Conservation (phyloP, 2,888 invertebrate genomes). For the Seladonia tumulorum region DNA sequence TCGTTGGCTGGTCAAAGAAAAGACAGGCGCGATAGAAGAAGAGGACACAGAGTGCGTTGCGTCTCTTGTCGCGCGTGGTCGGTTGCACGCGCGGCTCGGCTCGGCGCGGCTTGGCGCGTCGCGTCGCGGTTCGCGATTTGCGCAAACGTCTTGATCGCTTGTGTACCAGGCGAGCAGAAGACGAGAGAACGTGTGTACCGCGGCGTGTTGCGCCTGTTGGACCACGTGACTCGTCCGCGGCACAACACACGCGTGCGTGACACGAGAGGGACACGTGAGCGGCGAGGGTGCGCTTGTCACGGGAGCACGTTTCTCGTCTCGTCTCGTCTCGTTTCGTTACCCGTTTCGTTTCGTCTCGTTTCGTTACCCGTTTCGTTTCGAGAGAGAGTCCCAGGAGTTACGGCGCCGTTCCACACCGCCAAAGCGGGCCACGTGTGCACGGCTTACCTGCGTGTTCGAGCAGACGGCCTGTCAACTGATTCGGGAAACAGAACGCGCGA, state of each 20-base stretch:
- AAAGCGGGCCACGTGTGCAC: neutral
- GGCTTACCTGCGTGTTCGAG: neutral
- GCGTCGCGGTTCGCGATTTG: constrained; percentile 76
- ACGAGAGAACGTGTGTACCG: constrained; percentile 20
- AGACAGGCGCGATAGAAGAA: constrained; percentile 18
- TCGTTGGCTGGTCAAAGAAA: neutral
- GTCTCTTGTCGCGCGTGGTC: constrained; percentile 14
- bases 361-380: neutral
- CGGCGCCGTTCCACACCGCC: constrained; percentile 30
- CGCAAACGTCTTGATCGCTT: constrained; percentile 82
- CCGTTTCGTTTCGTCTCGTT: too few species aligned
- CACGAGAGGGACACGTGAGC: constrained; percentile 37
- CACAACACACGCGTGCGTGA: constrained; percentile 50
- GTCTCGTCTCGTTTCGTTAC: too few species aligned
- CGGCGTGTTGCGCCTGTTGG: constrained; percentile 16
- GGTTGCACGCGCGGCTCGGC: constrained; percentile 45
- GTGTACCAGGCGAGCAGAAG: constrained; percentile 79
- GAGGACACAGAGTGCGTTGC: constrained; percentile 10
- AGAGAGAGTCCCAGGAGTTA: constrained; percentile 32
- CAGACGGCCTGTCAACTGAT: constrained; percentile 19
- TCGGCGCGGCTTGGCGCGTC: constrained; percentile 32
- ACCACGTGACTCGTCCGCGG: constrained; percentile 29
- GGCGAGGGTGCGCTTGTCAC: constrained; percentile 19
- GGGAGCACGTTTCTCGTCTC: constrained; percentile 11
- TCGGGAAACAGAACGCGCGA: neutral